Conservation (phyloP, 1,140 invertebrate species). For the Brachionus koreanus region DNA sequence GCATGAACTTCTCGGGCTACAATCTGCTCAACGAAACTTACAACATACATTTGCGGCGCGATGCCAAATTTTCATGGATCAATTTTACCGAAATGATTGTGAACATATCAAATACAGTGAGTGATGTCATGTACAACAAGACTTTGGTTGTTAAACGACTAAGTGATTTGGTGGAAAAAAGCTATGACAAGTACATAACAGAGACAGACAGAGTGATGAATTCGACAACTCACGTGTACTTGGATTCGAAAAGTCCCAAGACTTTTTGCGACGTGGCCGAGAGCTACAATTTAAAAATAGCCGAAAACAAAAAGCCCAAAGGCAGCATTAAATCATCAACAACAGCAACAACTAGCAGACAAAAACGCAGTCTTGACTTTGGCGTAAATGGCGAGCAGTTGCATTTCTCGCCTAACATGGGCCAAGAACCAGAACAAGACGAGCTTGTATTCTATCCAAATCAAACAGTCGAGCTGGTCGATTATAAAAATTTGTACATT, state of each 20-base stretch:
- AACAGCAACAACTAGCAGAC: background rate
- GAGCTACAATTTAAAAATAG: background rate
- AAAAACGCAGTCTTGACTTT: background rate
- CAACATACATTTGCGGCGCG: background rate
- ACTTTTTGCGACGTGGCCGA: slow-evolving; percentile 34
- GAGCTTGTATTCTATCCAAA: background rate
- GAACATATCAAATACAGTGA: slow-evolving; percentile 26
- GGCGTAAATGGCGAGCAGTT: background rate
- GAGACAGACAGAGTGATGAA: slow-evolving; percentile 37
- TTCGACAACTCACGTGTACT: slow-evolving; percentile 10
- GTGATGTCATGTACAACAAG: slow-evolving; percentile 39
- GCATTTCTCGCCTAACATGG: background rate
- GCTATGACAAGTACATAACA: background rate
- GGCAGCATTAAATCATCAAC: background rate
- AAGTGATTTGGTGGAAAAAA: slow-evolving; percentile 16
- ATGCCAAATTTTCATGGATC: slow-evolving; percentile 36
- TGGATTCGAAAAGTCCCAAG: slow-evolving; percentile 26
- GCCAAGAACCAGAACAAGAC: background rate
- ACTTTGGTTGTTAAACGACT: slow-evolving; percentile 16
- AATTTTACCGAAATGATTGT: slow-evolving; percentile 43
- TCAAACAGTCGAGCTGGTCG: background rate
- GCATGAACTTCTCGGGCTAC: slow-evolving; percentile 28
- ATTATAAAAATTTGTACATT: background rate
- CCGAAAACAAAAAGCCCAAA: background rate
- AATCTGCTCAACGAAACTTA: slow-evolving; percentile 33